Base-by-base conservation (phyloP, 2,797 vertebrate species). In the Ciconia nigra region DNA sequence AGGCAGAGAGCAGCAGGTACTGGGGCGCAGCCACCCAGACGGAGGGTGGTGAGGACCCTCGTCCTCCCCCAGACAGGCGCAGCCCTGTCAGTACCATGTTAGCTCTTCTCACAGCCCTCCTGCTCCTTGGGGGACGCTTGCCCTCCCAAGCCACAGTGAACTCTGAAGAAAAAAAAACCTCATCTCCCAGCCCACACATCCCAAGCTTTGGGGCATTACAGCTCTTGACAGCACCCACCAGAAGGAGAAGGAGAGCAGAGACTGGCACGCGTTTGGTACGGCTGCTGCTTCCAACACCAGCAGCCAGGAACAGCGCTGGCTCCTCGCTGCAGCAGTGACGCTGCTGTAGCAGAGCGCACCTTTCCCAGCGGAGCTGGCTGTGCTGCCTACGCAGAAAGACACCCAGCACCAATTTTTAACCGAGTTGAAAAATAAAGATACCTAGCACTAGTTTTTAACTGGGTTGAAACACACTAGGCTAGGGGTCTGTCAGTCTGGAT, bases 181-280 rank as follows among this genome's bases (percentile, higher is more conserved):
- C 35, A 63, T 16, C 35, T 80, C 67, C 46, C 72, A 76, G 33
- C 44, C 29, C 57, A 29, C 13, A 7, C 8, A 6, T 1, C 10
- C n/a, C n/a, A 33, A 13, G 17, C 6, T 61, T 13, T 19, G 19
- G 31, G 15, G 33, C 1, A 0, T 0, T n/a, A 10, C n/a, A 61
- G 69, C n/a, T 73, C 72, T 9, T 18, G 76, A 15, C 44, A 71
- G 55, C 29, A 41, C 35, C 61, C 28, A 57, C 9, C 76, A 41
- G 25, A 4, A 5, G 20, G 14, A 67, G 54, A 17, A 26, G 0
- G 4, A 12, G 66, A 55, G 39, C 66, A 59, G 74, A 18, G 66
- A 7, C 2, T 2, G 49, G 67, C 33, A 2, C 2, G 11, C 0
- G 0, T 0, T 4, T 3, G 8, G 55, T 7, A 5, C 44, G 44